Evolutionary conservation across 2,888 invertebrate species (phyloP).

Genomic region (Lycocerus yunnanus): DNA sequence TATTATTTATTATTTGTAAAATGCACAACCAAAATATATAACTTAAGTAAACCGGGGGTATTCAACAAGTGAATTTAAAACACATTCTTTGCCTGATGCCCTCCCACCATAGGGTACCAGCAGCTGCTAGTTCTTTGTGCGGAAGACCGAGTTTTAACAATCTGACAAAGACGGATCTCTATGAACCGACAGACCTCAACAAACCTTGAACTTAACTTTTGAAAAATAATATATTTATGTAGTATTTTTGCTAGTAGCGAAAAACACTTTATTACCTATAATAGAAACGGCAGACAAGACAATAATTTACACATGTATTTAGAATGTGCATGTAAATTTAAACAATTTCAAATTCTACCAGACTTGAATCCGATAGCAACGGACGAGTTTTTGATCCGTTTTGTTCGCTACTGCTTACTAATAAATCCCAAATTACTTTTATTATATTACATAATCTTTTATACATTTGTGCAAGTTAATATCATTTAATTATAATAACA

Average conservation of each 20-base stretch:
- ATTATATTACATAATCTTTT: neutral
- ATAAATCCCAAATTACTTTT: neutral
- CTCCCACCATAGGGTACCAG: slow-evolving; percentile 26
- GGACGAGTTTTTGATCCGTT: neutral
- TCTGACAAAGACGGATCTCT: slow-evolving; percentile 28
- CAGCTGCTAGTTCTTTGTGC: slow-evolving; percentile 29
- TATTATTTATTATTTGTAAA: slow-evolving; percentile 4
- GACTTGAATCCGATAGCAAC: neutral
- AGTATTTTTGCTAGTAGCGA: neutral
- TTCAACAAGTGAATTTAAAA: slow-evolving; percentile 29
- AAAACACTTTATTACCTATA: neutral
- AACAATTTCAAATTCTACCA: neutral
- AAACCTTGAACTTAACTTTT: slow-evolving; percentile 25
- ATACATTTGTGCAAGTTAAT: neutral
- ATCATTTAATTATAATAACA: no score
- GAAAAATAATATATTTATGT: slow-evolving; percentile 3
- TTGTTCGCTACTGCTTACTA: neutral
- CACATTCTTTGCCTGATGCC: slow-evolving; percentile 23
- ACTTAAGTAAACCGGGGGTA: slow-evolving; percentile 8
- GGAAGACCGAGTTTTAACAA: slow-evolving; percentile 28
- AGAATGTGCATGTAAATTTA: neutral
- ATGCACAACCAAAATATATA: slow-evolving; percentile 7
- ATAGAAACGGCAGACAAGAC: slow-evolving; percentile 7
- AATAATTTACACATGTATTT: slow-evolving; percentile 16
- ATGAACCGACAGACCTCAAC: slow-evolving; percentile 20